A percentile compares a stretch with the other conserved stretches of the same genome.
Conservation (phyloP, 2,888 invertebrate species). For the Diplazon laetatorius region DNA sequence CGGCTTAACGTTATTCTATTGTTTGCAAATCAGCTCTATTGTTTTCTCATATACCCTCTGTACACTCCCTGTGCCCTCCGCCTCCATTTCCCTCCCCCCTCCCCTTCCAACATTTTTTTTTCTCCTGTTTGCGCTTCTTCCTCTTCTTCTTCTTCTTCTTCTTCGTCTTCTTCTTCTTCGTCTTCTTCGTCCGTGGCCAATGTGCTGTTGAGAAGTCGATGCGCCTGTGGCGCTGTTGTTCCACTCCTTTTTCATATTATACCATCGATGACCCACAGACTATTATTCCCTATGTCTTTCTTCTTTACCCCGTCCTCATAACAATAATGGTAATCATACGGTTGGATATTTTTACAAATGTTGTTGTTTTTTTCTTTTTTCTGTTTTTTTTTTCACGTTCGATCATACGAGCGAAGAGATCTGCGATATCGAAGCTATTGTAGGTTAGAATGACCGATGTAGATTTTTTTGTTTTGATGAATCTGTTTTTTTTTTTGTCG, state of each 20-base stretch:
- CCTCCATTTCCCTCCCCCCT: constrained; percentile 45
- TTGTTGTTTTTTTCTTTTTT: neutral
- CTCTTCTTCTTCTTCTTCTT: constrained; percentile 29
- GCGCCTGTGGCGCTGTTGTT: constrained; percentile 60
- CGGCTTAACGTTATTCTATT: constrained; percentile 83
- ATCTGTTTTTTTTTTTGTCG: neutral
- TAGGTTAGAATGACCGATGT: neutral
- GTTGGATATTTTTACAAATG: constrained; percentile 17
- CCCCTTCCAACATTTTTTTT: constrained; percentile 50
- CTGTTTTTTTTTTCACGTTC: neutral
- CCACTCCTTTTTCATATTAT: constrained; percentile 62
- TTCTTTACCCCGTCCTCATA: constrained; percentile 19
- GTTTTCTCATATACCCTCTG: constrained; percentile 81
- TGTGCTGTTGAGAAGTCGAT: constrained; percentile 51
- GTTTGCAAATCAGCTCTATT: constrained; percentile 83
- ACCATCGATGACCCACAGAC: constrained; percentile 62
- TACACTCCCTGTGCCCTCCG: constrained; percentile 52
- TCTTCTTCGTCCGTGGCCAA: constrained; percentile 29
- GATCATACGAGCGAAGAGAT: constrained; percentile 32
- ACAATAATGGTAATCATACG: constrained; percentile 41
- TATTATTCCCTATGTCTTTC: constrained; percentile 50
- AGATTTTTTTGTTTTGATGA: neutral
- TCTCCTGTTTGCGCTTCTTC: constrained; percentile 34
- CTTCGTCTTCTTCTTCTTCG: constrained; percentile 42
- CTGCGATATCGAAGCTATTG: constrained; percentile 26